phyloP scores from a whole-genome alignment of 2,888 invertebrate species.

The Temnothorax unifasciatus region DNA sequence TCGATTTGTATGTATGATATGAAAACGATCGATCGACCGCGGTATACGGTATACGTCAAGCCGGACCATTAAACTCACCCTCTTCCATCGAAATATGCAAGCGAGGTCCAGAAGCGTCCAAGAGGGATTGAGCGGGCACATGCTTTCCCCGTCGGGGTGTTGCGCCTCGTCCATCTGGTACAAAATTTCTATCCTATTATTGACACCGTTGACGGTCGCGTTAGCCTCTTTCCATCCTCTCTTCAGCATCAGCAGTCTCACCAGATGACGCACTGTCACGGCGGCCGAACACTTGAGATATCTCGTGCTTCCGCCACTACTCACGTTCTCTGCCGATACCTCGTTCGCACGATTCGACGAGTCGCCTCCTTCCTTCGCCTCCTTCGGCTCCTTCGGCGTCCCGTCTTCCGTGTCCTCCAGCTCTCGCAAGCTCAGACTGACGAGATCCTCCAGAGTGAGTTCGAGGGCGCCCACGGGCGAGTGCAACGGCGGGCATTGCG shows the following conservation, averaged over 20 bases:
- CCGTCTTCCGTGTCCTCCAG: slow-evolving; percentile 59
- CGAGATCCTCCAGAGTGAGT: slow-evolving; percentile 80
- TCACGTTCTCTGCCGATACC: slow-evolving; percentile 54
- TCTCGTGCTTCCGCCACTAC: slow-evolving; percentile 86
- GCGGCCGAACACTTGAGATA: slow-evolving; percentile 97
- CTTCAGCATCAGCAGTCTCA: slow-evolving; percentile 92
- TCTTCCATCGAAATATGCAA: slow-evolving; percentile 97
- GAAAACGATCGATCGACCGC: background rate
- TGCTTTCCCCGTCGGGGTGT: background rate
- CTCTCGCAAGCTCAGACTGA: slow-evolving; percentile 81
- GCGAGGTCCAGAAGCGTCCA: slow-evolving; percentile 96
- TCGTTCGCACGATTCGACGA: slow-evolving; percentile 37
- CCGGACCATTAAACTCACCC: slow-evolving; percentile 88
- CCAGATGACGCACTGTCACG: slow-evolving; percentile 94
- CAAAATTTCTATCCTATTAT: slow-evolving; percentile 79
- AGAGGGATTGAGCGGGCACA: slow-evolving; percentile 75
- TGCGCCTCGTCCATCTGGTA: slow-evolving; percentile 71
- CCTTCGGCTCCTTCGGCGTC: background rate
- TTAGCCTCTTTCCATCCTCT: slow-evolving; percentile 81
- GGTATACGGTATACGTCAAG: background rate
- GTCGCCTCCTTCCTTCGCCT: slow-evolving; percentile 22
- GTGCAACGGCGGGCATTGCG: slow-evolving; percentile 78
- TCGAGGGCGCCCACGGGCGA: slow-evolving; percentile 80
- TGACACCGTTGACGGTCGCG: slow-evolving; percentile 58
- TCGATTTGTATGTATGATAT: background rate